Evolutionary conservation across 35 echinoderm and acorn worm genomes (phyloP).

Genomic region (Eucidaris tribuloides): DNA sequence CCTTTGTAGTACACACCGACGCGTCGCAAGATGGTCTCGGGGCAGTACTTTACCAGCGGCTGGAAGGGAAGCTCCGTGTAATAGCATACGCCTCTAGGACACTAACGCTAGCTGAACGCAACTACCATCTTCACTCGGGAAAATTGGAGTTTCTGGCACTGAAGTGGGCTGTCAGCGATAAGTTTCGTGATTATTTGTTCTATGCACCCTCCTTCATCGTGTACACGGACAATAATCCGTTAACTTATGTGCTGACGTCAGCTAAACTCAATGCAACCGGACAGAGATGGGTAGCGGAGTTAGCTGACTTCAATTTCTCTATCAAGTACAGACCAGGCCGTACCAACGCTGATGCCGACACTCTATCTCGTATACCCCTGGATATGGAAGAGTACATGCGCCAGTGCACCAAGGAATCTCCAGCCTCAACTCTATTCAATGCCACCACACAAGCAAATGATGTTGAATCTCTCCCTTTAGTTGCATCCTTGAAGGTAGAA

Average conservation of each 20-base stretch:
- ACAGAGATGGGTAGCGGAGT: conserved; percentile 51
- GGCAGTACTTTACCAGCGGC: conserved; percentile 65
- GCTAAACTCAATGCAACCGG: conserved; percentile 66
- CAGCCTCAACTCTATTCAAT: conserved; percentile 25
- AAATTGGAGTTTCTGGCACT: conserved; percentile 46
- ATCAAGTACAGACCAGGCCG: conserved; percentile 53
- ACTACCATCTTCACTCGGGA: conserved; percentile 60
- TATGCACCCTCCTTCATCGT: conserved; percentile 54
- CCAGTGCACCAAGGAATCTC: too few species aligned
- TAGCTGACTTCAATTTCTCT: conserved; percentile 53
- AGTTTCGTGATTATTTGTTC: conserved; percentile 63
- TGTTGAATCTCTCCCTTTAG: neutral
- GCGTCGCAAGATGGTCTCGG: conserved; percentile 66
- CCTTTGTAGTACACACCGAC: too few species aligned
- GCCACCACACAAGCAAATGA: conserved; percentile 9
- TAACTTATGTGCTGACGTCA: conserved; percentile 50
- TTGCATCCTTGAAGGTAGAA: too few species aligned
- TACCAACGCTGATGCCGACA: conserved; percentile 39
- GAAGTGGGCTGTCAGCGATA: conserved; percentile 52
- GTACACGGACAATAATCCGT: conserved; percentile 62
- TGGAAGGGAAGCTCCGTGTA: conserved; percentile 25
- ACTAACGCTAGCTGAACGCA: conserved; percentile 50
- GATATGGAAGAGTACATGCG: too few species aligned
- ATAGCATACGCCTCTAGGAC: conserved; percentile 52
- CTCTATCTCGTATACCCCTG: conserved; percentile 49